phyloP scores from a whole-genome alignment of 2,888 invertebrate species.

The Diarsia mendica region DNA sequence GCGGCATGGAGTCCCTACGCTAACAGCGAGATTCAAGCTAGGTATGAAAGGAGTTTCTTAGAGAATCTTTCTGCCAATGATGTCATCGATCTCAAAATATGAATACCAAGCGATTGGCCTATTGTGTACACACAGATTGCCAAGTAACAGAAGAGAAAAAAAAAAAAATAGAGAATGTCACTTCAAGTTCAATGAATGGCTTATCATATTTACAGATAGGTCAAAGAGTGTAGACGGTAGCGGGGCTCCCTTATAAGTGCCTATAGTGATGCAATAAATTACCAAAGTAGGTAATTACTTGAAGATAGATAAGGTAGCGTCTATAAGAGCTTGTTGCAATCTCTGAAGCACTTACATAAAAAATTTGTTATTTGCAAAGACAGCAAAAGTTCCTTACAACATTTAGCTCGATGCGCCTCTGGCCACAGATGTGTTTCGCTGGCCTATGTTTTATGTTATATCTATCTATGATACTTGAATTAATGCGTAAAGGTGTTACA shows the following conservation, averaged over 20 bases:
- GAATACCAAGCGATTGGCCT: no score
- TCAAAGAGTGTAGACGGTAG: background rate
- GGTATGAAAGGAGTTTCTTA: no score
- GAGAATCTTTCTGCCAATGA: no score
- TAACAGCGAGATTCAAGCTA: no score
- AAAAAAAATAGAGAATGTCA: no score
- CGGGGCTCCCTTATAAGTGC: background rate
- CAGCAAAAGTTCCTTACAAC: conserved; percentile 4
- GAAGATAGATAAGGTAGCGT: background rate
- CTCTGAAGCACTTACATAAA: background rate
- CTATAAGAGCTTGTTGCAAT: background rate
- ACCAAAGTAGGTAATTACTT: background rate
- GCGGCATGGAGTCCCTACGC: no score
- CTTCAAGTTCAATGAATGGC: background rate
- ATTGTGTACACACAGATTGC: no score
- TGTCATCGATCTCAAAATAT: no score
- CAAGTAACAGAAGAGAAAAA: no score
- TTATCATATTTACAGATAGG: conserved; percentile 1
- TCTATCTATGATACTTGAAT: background rate
- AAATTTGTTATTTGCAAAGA: conserved; percentile 5
- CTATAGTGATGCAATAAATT: background rate
- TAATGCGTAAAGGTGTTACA: no score
- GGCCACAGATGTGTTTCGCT: background rate
- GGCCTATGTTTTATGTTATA: background rate
- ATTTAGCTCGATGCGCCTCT: conserved; percentile 22